Percentiles rank a stretch among this genome's conserved stretches.
These are phyloP conservation scores for Sebastes trivittatus DNA, from an alignment of 2,797 vertebrate species.

Conservation along the genomic window DNA sequence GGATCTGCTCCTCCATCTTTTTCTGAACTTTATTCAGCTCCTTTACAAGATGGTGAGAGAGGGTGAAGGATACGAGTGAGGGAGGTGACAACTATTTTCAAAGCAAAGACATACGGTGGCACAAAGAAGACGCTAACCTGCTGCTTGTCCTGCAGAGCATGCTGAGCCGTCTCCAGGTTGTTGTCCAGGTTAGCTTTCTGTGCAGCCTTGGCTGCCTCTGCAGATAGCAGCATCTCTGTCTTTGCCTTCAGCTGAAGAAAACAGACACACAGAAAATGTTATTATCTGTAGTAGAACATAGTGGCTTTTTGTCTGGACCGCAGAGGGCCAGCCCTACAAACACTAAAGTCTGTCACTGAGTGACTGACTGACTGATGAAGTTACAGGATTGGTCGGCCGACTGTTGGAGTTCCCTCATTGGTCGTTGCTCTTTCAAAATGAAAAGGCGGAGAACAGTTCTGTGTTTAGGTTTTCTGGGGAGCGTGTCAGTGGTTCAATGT, in stretches of 20 bases:
- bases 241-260: conserved; percentile 92
- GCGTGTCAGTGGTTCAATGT: no score
- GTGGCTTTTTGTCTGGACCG: neutral
- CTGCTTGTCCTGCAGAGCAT: conserved; percentile 97
- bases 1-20: conserved; percentile 87
- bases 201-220: conserved; percentile 94
- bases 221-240: conserved; percentile 93
- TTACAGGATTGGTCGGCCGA: no score
- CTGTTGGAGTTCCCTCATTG: no score
- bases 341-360: no score
- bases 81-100: neutral
- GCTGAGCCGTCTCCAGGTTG: conserved; percentile 94
- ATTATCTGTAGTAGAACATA: neutral
- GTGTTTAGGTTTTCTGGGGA: no score
- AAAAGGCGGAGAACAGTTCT: no score
- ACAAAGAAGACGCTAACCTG: conserved; percentile 80
- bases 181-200: conserved; percentile 95
- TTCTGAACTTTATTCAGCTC: conserved; percentile 90
- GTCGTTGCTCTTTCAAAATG: no score
- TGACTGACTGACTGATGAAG: no score
- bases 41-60: conserved; percentile 68
- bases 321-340: no score
- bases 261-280: neutral
- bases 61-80: neutral
- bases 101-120: neutral